phyloP scores from a whole-genome alignment of 2,113 vertebrate species.

The Callorhinus ursinus region DNA sequence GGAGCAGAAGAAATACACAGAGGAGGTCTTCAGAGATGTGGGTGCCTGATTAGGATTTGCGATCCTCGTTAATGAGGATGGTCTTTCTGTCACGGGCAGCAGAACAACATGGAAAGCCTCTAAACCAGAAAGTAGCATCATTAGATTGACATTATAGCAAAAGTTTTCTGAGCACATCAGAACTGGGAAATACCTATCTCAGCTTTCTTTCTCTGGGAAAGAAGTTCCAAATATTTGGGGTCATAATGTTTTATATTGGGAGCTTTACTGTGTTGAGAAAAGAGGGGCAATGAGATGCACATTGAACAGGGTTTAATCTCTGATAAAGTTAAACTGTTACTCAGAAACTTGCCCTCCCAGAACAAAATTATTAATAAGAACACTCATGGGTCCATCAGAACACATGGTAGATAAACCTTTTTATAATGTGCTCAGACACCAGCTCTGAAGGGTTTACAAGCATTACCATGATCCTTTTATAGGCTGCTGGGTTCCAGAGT shows the following conservation, averaged over 20 bases:
- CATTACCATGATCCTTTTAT: constrained; percentile 51
- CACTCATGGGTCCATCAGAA: not conserved
- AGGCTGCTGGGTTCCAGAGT: constrained; percentile 52
- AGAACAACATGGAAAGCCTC: not conserved
- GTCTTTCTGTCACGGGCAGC: not conserved
- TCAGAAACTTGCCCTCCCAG: constrained; percentile 65
- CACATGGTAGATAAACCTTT: not conserved
- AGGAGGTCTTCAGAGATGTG: accelerated
- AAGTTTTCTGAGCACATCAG: not conserved
- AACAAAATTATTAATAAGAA: constrained; percentile 56
- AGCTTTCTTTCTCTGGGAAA: not conserved
- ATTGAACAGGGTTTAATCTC: constrained; percentile 61
- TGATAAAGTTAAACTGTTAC: constrained; percentile 66
- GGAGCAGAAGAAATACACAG: not conserved
- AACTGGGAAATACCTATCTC: not conserved
- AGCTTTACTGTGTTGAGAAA: constrained; percentile 32
- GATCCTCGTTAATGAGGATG: not conserved
- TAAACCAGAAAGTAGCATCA: not conserved
- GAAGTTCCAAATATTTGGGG: not conserved
- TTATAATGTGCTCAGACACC: constrained; percentile 39
- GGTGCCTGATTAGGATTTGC: not conserved
- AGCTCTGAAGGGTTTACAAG: constrained; percentile 29
- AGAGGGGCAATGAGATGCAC: constrained; percentile 53
- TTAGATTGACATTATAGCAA: not conserved
- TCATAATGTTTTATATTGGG: not conserved